Conservation (phyloP, 2,797 vertebrate genomes). For the Squalus acanthias region DNA sequence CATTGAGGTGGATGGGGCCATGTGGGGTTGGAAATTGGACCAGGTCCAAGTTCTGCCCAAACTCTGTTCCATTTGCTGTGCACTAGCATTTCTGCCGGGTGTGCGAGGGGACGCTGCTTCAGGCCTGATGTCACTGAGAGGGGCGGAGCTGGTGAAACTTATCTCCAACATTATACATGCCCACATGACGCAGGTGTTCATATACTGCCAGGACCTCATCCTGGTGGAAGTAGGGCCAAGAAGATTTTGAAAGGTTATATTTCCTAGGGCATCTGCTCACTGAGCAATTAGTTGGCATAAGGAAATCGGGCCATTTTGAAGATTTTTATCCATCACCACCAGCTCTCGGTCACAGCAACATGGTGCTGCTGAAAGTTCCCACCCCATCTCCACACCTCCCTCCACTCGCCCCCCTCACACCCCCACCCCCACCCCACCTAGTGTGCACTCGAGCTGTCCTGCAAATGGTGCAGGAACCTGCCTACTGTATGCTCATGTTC, state of each 20-base stretch:
- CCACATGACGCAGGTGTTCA: too few relatives aligned
- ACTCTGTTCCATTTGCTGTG: too few relatives aligned
- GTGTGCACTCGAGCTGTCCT: not conserved
- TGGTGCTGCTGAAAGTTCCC: not conserved
- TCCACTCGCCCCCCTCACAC: not conserved
- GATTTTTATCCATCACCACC: not conserved
- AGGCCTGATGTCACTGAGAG: too few relatives aligned
- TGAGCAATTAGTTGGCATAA: not conserved
- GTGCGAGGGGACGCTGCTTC: too few relatives aligned
- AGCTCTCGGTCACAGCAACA: not conserved
- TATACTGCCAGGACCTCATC: not conserved
- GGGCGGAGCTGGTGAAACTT: too few relatives aligned
- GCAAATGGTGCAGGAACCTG: not conserved
- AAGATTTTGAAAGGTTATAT: not conserved
- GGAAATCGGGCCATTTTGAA: not conserved
- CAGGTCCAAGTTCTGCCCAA: too few relatives aligned
- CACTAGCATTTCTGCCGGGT: too few relatives aligned
- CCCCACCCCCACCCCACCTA: not conserved
- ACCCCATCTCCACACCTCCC: too few relatives aligned
- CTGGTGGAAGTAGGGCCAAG: not conserved
- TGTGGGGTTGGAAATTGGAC: too few relatives aligned
- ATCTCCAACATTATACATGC: too few relatives aligned
- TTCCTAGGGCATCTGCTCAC: not conserved
- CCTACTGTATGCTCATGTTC: not conserved
- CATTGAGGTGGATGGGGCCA: too few relatives aligned